A percentile compares a stretch with the other conserved stretches of the same genome.
Conservation (phyloP, 2,888 invertebrate species). For the Sphaerophoria taeniata region DNA sequence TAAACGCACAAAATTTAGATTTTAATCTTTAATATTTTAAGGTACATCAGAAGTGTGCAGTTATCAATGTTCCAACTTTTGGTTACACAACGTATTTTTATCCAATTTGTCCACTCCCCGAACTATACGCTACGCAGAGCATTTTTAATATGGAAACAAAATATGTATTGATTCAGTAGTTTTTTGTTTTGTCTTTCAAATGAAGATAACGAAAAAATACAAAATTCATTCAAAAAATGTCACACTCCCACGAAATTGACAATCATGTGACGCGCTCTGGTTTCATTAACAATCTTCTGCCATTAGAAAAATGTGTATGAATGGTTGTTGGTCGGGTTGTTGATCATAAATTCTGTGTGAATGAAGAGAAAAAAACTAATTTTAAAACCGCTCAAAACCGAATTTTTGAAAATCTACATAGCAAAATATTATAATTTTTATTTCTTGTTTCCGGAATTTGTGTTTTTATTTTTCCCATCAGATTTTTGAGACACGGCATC, state of each 20-base stretch:
- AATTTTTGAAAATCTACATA: no score
- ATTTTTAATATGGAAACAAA: background rate
- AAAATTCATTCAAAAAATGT: conserved; percentile 55
- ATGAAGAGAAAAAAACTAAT: no score
- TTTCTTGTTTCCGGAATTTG: no score
- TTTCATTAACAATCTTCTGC: conserved; percentile 70
- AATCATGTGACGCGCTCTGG: conserved; percentile 71
- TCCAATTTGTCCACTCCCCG: background rate
- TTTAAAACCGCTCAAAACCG: no score
- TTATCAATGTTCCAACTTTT: background rate
- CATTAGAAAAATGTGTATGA: conserved; percentile 52
- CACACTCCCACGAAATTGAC: conserved; percentile 69
- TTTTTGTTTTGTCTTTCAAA: conserved; percentile 14
- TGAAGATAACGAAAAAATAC: conserved; percentile 34
- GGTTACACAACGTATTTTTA: background rate
- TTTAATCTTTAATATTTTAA: no score
- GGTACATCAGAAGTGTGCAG: no score
- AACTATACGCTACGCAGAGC: background rate
- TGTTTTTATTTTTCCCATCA: no score
- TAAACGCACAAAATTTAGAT: background rate
- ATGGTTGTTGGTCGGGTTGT: conserved; percentile 4
- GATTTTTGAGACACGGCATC: no score
- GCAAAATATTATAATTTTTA: no score
- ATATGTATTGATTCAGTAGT: conserved; percentile 15
- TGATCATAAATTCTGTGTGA: conserved; percentile 10